Evolutionary conservation across 2,797 vertebrate species (phyloP), one percentile per base, ranked within the genome.

Genomic region (Enteromius trimaculatus): DNA sequence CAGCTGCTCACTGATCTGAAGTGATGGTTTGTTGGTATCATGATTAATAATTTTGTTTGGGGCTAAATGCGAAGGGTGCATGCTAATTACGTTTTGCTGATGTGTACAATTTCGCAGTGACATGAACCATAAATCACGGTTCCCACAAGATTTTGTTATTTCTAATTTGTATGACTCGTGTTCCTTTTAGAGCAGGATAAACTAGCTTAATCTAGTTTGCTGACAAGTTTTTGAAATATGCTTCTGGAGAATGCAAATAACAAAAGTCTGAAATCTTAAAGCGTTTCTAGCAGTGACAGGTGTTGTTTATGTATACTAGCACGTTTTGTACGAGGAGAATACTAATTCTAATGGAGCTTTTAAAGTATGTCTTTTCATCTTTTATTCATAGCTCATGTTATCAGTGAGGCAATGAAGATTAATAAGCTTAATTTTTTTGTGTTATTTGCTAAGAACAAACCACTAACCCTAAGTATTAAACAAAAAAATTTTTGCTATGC

Each of bases 21-120:
- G 55, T 47, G 47, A 81, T 74, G 3, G 55, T 72, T 79, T 72
- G 75, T 76, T 82, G 55, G 16, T 72, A 44, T 70, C 4, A 19
- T 86, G 70, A 82, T 82, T 82, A 82, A 84, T 84, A 71, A 77
- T 75, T 75, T 81, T 16, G 80, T 88, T 26, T 84, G 17, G 7
- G 31, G 72, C 68, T 53, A 60, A 51, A 66, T 80, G 4, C 44
- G 37, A 44, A 11, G 62, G 69, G 62, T 62, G 79, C 64, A 77
- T 71, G 21, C 62, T 60, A 80, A 77, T 84, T 70, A 71, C 21
- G 75, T 79, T 76, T 79, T 49, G 42, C 66, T 83, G 31, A 70
- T 80, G 81, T 65, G 64, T 70, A 83, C 42, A 83, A 42, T 44
- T 65, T 44, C 70, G 21, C 75, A 66, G 6, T 71, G 71, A 76